Percentiles rank a stretch among this genome's conserved stretches.
Evolutionary conservation across 2,113 vertebrate genomes (phyloP).

Genomic region (Tupaia tana): DNA sequence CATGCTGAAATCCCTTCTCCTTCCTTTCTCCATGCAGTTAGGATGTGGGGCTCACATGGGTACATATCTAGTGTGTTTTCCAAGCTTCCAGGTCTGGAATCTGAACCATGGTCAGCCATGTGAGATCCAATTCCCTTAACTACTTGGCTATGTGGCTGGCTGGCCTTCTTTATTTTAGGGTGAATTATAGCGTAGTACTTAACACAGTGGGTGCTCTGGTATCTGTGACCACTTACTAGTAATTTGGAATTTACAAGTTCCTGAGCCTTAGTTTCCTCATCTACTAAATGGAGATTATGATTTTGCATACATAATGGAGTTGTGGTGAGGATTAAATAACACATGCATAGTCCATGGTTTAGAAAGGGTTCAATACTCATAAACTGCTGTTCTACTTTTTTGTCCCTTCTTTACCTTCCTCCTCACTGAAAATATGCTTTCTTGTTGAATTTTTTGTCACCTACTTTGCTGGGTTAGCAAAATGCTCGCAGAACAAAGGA

Average conservation of each 20-base stretch:
- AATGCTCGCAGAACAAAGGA: neutral
- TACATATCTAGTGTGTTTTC: too few species aligned
- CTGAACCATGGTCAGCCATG: too few species aligned
- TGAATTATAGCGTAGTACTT: neutral
- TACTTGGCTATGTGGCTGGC: too few species aligned
- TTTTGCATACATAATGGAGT: neutral
- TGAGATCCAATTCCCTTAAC: too few species aligned
- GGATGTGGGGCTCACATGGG: too few species aligned
- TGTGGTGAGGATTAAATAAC: neutral
- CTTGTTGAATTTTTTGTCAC: neutral
- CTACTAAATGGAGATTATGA: neutral
- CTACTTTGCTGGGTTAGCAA: neutral
- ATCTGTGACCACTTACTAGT: neutral
- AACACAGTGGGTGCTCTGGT: neutral
- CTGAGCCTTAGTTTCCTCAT: constrained; percentile 20
- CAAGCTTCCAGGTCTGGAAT: too few species aligned
- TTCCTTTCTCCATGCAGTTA: too few species aligned
- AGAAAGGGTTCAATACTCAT: neutral
- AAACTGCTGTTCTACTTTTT: neutral
- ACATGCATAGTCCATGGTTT: neutral
- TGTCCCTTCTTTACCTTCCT: neutral
- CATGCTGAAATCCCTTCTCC: too few species aligned
- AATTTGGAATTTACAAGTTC: neutral
- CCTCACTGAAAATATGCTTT: constrained; percentile 16
- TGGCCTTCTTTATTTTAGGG: neutral